Evolutionary conservation across 2,113 vertebrate species (phyloP).

Genomic region (Hemiprocne comata): DNA sequence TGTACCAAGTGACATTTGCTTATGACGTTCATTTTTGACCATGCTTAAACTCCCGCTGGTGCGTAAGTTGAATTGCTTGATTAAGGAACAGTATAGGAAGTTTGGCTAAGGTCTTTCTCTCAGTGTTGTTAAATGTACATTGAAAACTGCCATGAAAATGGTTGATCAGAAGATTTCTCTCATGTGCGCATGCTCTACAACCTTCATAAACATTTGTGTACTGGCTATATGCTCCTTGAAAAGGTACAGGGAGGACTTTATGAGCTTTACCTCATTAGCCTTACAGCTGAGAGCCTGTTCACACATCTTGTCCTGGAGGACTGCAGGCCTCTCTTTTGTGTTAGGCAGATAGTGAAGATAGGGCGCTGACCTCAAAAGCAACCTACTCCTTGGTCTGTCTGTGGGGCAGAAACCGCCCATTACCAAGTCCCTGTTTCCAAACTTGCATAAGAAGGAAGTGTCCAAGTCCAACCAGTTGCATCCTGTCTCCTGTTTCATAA

Average conservation of each 20-base stretch:
- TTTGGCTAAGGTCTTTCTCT: neutral
- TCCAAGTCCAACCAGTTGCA: neutral
- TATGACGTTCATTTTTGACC: neutral
- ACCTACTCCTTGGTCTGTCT: neutral
- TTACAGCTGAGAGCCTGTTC: neutral
- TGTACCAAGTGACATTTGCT: neutral
- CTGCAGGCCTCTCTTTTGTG: neutral
- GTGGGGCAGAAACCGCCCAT: accelerated
- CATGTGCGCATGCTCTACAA: neutral
- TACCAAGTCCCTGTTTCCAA: neutral
- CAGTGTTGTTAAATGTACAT: neutral
- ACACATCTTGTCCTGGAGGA: neutral
- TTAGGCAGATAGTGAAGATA: neutral
- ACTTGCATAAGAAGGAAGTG: neutral
- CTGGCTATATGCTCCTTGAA: neutral
- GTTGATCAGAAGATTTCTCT: neutral
- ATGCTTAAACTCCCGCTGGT: neutral
- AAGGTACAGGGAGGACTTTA: neutral
- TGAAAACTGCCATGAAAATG: neutral
- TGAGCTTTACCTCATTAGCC: neutral
- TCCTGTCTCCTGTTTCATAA: neutral
- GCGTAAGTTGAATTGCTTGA: neutral
- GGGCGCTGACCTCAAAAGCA: neutral
- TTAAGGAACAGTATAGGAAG: neutral
- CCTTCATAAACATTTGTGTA: neutral